Conservation (phyloP, 2,113 vertebrate species). For the Podocnemis expansa region DNA sequence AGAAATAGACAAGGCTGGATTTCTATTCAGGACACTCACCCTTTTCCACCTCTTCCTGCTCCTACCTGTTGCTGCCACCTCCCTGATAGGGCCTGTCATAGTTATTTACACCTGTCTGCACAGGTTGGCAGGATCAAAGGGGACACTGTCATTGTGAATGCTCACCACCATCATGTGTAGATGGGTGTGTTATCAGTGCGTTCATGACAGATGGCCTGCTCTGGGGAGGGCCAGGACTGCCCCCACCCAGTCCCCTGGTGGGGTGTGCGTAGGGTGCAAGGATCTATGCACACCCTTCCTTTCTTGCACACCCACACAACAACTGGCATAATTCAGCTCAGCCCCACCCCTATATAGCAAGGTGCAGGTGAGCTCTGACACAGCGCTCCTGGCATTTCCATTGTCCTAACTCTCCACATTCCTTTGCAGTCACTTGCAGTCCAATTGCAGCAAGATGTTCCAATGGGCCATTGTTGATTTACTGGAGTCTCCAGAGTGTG, state of each 20-base stretch:
- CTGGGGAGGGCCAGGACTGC: background rate
- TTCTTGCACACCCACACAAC: rapidly evolving
- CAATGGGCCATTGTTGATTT: conserved; percentile 87
- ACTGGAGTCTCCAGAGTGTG: conserved; percentile 88
- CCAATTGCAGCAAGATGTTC: conserved; percentile 89
- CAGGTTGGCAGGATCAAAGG: background rate
- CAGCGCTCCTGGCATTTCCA: too few relatives aligned
- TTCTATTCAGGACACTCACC: background rate
- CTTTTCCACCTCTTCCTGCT: background rate
- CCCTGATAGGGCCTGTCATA: background rate
- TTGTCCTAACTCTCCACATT: rapidly evolving
- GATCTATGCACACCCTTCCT: rapidly evolving
- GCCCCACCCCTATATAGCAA: too few relatives aligned
- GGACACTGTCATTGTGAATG: too few relatives aligned
- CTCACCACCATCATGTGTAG: too few relatives aligned
- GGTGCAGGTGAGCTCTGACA: rapidly evolving
- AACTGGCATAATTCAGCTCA: background rate
- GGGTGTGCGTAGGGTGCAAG: rapidly evolving
- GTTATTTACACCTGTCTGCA: background rate
- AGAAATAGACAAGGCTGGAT: background rate
- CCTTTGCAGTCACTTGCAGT: conserved; percentile 87
- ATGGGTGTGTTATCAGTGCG: background rate
- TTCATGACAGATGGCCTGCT: background rate
- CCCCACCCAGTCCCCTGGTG: rapidly evolving
- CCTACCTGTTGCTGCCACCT: background rate